Conservation (phyloP, 2,797 vertebrate genomes). For the Denticeps clupeoides region DNA sequence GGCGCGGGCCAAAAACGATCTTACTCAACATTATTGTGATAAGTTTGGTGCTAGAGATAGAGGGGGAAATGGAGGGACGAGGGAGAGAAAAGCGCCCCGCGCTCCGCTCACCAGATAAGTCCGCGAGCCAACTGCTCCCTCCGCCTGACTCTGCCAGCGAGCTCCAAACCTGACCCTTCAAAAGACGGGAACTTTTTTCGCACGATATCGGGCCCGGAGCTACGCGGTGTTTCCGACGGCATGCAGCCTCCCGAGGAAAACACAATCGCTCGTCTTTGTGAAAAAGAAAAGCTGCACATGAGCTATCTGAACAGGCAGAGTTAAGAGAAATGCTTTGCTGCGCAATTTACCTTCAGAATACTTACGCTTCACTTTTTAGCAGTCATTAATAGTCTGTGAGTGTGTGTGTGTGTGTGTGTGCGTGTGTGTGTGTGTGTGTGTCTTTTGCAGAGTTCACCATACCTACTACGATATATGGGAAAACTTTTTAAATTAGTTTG, state of each 20-base stretch:
- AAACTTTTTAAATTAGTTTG: constrained; percentile 40
- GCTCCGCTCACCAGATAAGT: constrained; percentile 60
- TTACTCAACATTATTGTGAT: constrained; percentile 68
- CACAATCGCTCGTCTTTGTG: constrained; percentile 31
- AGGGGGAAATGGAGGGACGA: constrained; percentile 58
- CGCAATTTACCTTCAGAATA: not conserved
- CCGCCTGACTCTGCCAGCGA: constrained; percentile 48
- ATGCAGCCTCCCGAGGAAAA: constrained; percentile 36
- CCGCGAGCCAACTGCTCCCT: constrained; percentile 60
- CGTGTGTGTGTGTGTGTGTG: constrained; percentile 12
- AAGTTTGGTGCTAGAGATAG: constrained; percentile 69
- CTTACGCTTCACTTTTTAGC: no score
- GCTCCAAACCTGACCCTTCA: constrained; percentile 45
- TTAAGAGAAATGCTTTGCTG: constrained; percentile 25
- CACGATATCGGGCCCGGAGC: constrained; percentile 40
- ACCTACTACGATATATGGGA: constrained; percentile 24
- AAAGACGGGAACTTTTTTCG: constrained; percentile 40
- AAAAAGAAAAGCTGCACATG: constrained; percentile 22
- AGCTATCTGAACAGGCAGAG: constrained; percentile 27
- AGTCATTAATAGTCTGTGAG: constrained; percentile 6
- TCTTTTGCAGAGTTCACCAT: constrained; percentile 27
- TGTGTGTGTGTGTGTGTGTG: constrained; percentile 13
- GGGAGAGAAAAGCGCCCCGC: constrained; percentile 55
- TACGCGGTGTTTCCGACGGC: constrained; percentile 29
- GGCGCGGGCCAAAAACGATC: constrained; percentile 61